phyloP scores from a whole-genome alignment of 2,113 vertebrate species.

The Eolophus roseicapilla region DNA sequence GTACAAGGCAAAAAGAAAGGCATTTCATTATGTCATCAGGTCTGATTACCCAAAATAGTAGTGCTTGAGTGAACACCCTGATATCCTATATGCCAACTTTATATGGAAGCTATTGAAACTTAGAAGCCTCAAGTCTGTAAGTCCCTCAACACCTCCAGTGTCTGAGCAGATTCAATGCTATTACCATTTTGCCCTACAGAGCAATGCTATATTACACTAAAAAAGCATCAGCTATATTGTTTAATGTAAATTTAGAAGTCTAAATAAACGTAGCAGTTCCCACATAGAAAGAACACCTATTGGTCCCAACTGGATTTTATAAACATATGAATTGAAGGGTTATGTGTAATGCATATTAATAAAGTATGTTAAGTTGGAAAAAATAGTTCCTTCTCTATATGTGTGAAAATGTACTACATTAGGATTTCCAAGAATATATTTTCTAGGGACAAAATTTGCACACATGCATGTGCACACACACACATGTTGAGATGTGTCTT shows the following conservation, averaged over 20 bases:
- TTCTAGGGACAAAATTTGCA: not conserved
- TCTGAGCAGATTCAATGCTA: not conserved
- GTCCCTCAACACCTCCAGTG: not conserved
- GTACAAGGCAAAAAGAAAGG: not conserved
- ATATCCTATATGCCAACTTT: not conserved
- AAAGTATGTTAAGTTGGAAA: not conserved
- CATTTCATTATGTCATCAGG: not conserved
- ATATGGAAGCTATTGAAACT: not conserved
- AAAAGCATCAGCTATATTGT: not conserved
- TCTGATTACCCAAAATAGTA: not conserved
- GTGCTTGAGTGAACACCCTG: not conserved
- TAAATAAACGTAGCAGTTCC: not conserved
- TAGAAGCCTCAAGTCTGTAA: not conserved
- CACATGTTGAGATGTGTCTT: not conserved
- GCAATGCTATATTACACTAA: not conserved
- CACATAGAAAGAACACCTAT: not conserved
- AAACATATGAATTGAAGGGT: not conserved
- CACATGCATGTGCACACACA: fast-evolving
- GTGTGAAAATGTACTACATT: not conserved
- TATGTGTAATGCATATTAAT: not conserved
- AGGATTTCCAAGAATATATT: not conserved
- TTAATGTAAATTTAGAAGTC: not conserved
- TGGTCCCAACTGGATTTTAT: not conserved
- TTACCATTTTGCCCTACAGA: not conserved
- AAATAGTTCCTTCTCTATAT: not conserved